Base-by-base conservation (phyloP, 2,888 invertebrate species). In the Volucella inflata region DNA sequence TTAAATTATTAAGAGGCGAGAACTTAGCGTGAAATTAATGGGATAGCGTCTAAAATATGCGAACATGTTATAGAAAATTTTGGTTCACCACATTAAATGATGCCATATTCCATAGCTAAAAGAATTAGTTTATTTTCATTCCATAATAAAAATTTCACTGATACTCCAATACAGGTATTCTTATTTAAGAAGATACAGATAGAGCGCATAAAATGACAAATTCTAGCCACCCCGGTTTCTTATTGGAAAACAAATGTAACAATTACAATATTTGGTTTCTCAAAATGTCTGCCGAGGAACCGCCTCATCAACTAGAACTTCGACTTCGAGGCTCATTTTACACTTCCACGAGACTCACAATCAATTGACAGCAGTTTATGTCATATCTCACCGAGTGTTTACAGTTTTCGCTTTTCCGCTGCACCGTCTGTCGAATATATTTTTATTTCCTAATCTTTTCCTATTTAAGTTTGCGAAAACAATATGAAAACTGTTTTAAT, bases 401-500 rank as follows among this genome's bases (percentile, higher is more conserved):
- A 83, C 79, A 68, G 72, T 64, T 78, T 83, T 57, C 55, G 72
- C 46, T 55, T 51, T 78, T 14, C 46, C 36, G 48, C 50, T 44
- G 40, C 14, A 16, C 51, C 21, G 38, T 14, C 50, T 17, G 14
- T 55, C 10, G 30, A 44, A 16, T 16, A 40, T 30, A 16, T 55
- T 40, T 53, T 30, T 53, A 21, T 74, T 51, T 60, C n/a, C 8
- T 40, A 17, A 55, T n/a, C 30, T 46, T 46, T 14, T 46, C 14
- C 17, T 4, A 65, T 17, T 57, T 14, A 48, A 67, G 44, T n/a
- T 38, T 38, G 30, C 10, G 36, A 51, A 53, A 51, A 10, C 50
- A 87, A 50, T 78, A 97, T 97, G 97, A 96, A 95, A 92, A 94
- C 94, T 50, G 97, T 96, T 71, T 94, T 99, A 88, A 99, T 99